phyloP scores from a whole-genome alignment of 92 coral and sea anemone species.

The Umimayanthus chanpuru region DNA sequence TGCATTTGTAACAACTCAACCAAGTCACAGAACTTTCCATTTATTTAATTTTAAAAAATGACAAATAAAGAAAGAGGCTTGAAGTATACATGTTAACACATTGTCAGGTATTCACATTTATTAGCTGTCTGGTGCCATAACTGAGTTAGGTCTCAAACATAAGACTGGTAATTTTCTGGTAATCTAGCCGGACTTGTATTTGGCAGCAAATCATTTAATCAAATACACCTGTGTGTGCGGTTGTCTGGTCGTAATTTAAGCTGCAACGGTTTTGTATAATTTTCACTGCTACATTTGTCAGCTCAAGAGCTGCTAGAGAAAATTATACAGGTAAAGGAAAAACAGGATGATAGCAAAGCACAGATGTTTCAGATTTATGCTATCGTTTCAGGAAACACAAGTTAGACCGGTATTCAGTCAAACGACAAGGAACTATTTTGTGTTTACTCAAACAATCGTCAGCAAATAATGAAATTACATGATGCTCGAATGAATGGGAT shows the following conservation, averaged over 20 bases:
- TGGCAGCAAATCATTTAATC: neutral
- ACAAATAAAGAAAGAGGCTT: too few relatives aligned
- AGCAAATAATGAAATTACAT: neutral
- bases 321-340: too few relatives aligned
- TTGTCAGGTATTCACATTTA: too few relatives aligned
- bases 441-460: conserved; percentile 3
- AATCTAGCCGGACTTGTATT: neutral
- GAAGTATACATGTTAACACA: too few relatives aligned
- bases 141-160: neutral
- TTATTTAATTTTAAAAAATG: too few relatives aligned
- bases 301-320: neutral
- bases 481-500: conserved; percentile 24
- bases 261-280: too few relatives aligned
- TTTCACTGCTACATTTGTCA: neutral
- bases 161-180: neutral
- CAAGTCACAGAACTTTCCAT: neutral
- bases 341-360: too few relatives aligned
- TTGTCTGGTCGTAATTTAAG: too few relatives aligned
- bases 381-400: neutral
- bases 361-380: neutral
- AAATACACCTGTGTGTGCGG: conserved; percentile 1
- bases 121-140: neutral
- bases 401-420: neutral
- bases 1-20: neutral
- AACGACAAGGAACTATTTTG: neutral